Evolutionary conservation across 2,888 invertebrate species (phyloP).

Genomic region (Aphrophora alni): DNA sequence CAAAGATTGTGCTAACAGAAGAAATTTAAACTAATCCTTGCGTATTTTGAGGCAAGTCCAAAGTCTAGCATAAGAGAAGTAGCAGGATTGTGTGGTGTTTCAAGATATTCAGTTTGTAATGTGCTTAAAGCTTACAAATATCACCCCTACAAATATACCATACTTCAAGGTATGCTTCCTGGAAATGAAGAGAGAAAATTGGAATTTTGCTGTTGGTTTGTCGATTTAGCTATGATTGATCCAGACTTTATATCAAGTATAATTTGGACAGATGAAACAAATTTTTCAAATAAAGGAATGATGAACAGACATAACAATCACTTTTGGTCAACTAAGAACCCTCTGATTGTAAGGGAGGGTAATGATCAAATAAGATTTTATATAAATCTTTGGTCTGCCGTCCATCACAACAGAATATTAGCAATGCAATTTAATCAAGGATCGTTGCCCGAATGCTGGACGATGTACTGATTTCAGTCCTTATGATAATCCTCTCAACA

Average conservation of each 20-base stretch:
- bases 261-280: constrained; percentile 22
- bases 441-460: background rate
- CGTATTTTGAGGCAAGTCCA: constrained; percentile 14
- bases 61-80: constrained; percentile 13
- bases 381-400: background rate
- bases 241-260: constrained; percentile 2
- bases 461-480: background rate
- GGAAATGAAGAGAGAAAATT: constrained; percentile 12
- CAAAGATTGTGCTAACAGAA: background rate
- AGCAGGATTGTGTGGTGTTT: constrained; percentile 7
- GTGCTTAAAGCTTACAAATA: background rate
- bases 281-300: constrained; percentile 16
- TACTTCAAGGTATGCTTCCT: constrained; percentile 6
- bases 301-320: constrained; percentile 12
- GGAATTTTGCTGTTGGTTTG: constrained; percentile 6
- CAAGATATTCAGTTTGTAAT: background rate
- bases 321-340: constrained; percentile 6
- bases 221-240: background rate
- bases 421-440: constrained; percentile 10
- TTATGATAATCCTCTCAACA: constrained; percentile 4
- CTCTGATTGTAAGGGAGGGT: constrained; percentile 11
- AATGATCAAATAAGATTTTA: constrained; percentile 8
- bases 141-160: constrained; percentile 7
- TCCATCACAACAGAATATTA: background rate
- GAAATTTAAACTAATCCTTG: constrained; percentile 18